Evolutionary conservation across 2,113 vertebrate species (phyloP), one percentile per base, ranked within the genome.

Genomic region (Rhinogobius similis): DNA sequence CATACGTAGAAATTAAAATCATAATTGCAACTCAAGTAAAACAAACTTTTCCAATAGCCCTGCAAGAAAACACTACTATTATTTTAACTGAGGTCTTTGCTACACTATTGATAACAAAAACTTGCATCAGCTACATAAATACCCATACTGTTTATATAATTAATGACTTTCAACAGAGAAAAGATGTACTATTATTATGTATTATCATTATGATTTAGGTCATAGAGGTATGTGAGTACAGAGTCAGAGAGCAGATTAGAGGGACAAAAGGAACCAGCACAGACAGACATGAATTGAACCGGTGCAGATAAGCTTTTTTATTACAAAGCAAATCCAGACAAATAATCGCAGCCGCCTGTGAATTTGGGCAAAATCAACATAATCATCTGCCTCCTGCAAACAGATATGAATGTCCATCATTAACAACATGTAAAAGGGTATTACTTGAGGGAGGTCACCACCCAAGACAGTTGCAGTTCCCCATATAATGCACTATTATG

Each of bases 281-380:
- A 81, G 58, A 74, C 23, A 67, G 61, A 67, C 68, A 32, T 73
- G 78, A 75, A 83, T 0, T 84, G 87, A 87, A 88, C 85, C 87
- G 80, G 83, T 80, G 72, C 85, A 86, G 91, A 91, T 72, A 88
- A 83, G 83, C 78, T 50, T 83, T 88, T 87, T 86, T 76, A 86
- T 82, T 87, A 83, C 84, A 78, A 73, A 67, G 86, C 85, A 82
- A 91, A 92, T 62, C 83, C 88, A 44, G 72, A 74, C 72, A 87
- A 89, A 92, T 70, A 68, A 92, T 90, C 83, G 83, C 77, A 67
- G 74, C 62, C 76, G 80, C 59, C 73, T 85, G 73, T 92, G 91
- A 92, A 82, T n/a, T 75, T n/a, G 75, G 79, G 88, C 86, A 91
- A 79, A 91, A 90, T 89, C 88, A 62, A 21, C 74, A 71, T 81